Evolutionary conservation across 2,797 vertebrate genomes (phyloP).

Genomic region (Epinephelus coioides): DNA sequence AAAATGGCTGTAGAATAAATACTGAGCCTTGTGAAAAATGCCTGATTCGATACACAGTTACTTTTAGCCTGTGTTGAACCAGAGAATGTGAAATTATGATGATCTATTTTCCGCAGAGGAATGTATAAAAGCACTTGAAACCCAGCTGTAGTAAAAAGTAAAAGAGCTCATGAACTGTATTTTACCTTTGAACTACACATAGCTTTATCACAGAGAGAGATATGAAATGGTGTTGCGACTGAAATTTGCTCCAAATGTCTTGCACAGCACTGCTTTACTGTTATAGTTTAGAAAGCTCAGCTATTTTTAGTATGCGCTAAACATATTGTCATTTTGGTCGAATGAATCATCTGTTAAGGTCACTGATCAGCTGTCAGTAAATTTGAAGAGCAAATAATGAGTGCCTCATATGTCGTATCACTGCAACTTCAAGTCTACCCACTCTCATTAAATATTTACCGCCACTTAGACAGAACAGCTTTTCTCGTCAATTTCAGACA

Average conservation of each 20-base stretch:
- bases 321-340: not conserved
- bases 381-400: conserved; percentile 27
- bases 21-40: not conserved
- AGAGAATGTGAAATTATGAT: not conserved
- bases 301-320: not conserved
- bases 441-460: conserved; percentile 51
- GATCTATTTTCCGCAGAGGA: not conserved
- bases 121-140: conserved; percentile 5
- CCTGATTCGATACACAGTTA: not conserved
- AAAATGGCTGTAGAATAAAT: not conserved
- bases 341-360: conserved; percentile 6
- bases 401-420: conserved; percentile 2
- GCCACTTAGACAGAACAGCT: conserved; percentile 40
- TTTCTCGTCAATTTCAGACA: conserved; percentile 11
- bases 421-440: conserved; percentile 15
- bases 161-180: not conserved
- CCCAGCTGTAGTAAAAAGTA: not conserved
- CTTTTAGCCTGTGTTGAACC: not conserved
- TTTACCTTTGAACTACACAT: not conserved
- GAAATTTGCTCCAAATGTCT: not conserved
- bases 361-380: conserved; percentile 29
- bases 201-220: not conserved
- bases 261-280: not conserved
- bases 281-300: not conserved
- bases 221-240: not conserved